Conservation (phyloP, 2,797 vertebrate species). For the Gallinago solitaria region DNA sequence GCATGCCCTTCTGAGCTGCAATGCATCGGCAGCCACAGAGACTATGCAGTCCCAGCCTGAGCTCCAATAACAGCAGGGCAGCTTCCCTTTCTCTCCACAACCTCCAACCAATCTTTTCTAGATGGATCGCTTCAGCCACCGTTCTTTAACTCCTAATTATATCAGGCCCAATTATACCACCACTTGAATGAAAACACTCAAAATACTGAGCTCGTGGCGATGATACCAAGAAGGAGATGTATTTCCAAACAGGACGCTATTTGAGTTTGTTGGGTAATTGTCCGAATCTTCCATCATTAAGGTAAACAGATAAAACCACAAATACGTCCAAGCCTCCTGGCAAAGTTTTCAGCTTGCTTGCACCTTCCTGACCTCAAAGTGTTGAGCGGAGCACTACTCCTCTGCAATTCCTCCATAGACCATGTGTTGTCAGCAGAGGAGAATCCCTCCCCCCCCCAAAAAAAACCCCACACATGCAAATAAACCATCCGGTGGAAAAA, state of each 20-base stretch:
- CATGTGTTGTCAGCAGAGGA: neutral
- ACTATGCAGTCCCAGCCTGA: neutral
- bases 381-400: neutral
- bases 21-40: neutral
- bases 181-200: neutral
- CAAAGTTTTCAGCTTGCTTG: neutral
- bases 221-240: neutral
- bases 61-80: neutral
- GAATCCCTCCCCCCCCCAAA: neutral
- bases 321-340: slow-evolving; percentile 28
- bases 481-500: slow-evolving; percentile 13
- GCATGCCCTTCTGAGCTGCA: neutral
- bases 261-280: slow-evolving; percentile 10
- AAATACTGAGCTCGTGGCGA: neutral
- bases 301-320: slow-evolving; percentile 58
- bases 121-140: neutral
- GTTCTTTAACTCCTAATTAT: neutral
- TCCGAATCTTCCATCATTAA: slow-evolving; percentile 52
- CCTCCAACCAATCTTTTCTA: neutral
- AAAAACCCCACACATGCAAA: slow-evolving; percentile 9
- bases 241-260: neutral
- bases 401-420: slow-evolving; percentile 7
- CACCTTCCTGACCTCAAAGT: slow-evolving; percentile 50
- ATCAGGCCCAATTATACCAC: neutral
- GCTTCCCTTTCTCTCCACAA: neutral